Evolutionary conservation across 1,140 invertebrate genomes (phyloP), one percentile per base, ranked within the genome.

Genomic region (Nasonia vitripennis): DNA sequence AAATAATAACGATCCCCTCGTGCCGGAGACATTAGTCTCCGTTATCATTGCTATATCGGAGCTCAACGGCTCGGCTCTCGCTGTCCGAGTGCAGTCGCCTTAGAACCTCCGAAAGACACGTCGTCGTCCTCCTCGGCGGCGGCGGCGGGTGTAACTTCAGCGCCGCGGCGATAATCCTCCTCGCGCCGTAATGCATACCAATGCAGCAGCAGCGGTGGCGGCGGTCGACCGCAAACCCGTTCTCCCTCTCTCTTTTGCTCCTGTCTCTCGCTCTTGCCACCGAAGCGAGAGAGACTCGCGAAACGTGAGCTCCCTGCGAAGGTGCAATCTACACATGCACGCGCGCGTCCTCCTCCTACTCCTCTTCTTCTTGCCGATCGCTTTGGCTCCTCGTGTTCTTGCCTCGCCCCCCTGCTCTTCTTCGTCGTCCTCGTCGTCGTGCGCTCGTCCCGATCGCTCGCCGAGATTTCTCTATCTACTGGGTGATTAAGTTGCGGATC

Each of bases 161-260:
- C 75, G 82, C 75, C 82, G 78, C 86, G 82, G 87, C 79, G 86
- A 89, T 90, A 89, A 89, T 89, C 89, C 88, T 81, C 83, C 73
- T 86, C 67, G 83, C 87, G 78, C 85, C 77, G 86, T 89, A 90
- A 90, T 90, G 89, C 89, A 90, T 90, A 90, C 88, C 87, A 89
- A 89, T 89, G 88, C 55, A 62, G 55, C 51, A 55, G 51, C 51
- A 55, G 51, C 51, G 51, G 17, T 55, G 51, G 1, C 17, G 55
- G 7, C 81, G 68, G 67, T 68, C 85, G 78, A 88, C 84, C 87
- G 75, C 70, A 89, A 89, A 90, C 86, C 81, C 84, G 87, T 89
- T 89, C 81, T 68, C 78, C 7, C 75, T 84, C 68, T 71, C 79
- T 71, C 41, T 81, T 48, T 31, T 14, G 11, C 79, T 71, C 67